Evolutionary conservation across 2,797 vertebrate species (phyloP), one percentile per base, ranked within the genome.

Genomic region (Enteromius argenteus): DNA sequence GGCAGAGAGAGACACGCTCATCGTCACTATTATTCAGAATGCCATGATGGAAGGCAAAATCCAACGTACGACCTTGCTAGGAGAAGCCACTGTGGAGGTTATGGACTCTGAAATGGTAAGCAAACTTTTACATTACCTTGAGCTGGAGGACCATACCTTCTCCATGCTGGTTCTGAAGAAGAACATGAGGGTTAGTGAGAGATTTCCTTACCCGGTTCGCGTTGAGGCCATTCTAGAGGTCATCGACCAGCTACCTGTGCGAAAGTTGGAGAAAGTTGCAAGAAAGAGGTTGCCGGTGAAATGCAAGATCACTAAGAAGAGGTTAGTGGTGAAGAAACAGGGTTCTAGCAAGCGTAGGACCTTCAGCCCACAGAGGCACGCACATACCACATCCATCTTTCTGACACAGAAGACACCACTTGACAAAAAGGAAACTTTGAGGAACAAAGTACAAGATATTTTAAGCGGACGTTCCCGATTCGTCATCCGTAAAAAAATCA

Each of bases 31-130:
- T 87, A 94, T 96, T 88, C 95, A 95, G 89, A 96, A 96, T 4
- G 95, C 94, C 81, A 95, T 95, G 95, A 95, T 96, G 95, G 95
- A 96, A 86, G 95, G 94, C 30, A 92, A 92, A 35, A 93, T 96
- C 76, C 92, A 92, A 77, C 94, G 92, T 86, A 94, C 93, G 1
- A 93, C 92, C 32, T 80, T 92, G 56, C 89, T 92, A 79, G 95
- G 95, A 49, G 90, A 93, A 0, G 91, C 91, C 74, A 91, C 78
- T 2, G 93, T 94, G 11, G 94, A 96, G 85, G 90, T 85, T 49
- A 80, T 96, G 79, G 94, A 95, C 83, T 90, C 93, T 0, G 94
- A 95, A 86, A 94, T 91, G 0, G 95, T 95, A 3, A 92, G 88
- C 87, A 95, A 92, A 85, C 89, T 96, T 64, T 92, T 95, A 79